Evolutionary conservation across 2,888 invertebrate genomes (phyloP), one percentile per base, ranked within the genome.

Genomic region (Drosophila antonietae): DNA sequence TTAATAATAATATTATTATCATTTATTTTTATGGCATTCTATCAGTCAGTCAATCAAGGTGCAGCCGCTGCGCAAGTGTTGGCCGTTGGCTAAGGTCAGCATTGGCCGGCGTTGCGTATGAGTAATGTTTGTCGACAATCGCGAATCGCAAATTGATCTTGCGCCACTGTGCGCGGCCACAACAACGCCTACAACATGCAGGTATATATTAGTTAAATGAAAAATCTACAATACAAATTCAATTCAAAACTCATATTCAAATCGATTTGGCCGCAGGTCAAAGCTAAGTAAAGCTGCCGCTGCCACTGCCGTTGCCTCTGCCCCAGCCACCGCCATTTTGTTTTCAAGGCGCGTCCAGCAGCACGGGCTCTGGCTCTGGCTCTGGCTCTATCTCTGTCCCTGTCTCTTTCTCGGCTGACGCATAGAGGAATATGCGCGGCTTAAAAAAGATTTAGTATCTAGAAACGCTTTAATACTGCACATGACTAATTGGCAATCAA

Each of bases 401-500:
- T 12, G 20, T 6, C 41, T 8, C 9, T n/a, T 2, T 46, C 10
- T 57, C 37, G 35, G 61, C 63, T 78, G 79, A 79, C 78, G 75
- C 78, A 78, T 73, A 60, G 44, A 14, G 51, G 51, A 47, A 66
- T 55, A 60, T 60, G 58, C 39, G 47, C 43, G 55, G 70, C 70
- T 78, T 62, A 47, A 61, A 60, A 46, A 68, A 72, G 76, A 83
- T 83, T 76, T 73, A 76, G 67, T 66, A 77, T 80, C 71, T 73
- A 69, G 66, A 62, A 75, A 64, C 74, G 61, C 57, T 65, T 88
- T 73, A 76, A 80, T 75, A 75, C 68, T 63, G 67, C 63, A 69
- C 68, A 78, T 84, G 85, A 87, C 88, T 87, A 88, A 88, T 82
- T 84, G 79, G 79, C 81, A 70, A 85, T 84, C 75, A 88, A 88